Evolutionary conservation across 1,140 invertebrate species (phyloP).

Genomic region (Thaumatotibia leucotreta): DNA sequence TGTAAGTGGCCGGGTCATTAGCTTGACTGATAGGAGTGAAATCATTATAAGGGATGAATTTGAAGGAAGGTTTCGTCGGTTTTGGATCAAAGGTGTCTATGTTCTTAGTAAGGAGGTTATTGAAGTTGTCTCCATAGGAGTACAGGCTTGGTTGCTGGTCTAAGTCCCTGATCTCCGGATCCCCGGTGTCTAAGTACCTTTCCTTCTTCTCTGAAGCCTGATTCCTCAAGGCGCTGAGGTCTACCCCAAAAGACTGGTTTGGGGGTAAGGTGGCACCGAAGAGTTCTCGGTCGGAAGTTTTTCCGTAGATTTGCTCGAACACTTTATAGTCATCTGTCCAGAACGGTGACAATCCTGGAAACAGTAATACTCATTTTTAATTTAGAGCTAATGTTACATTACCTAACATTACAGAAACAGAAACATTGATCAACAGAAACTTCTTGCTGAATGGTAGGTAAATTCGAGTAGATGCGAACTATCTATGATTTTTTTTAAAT

Average conservation of each 20-base stretch:
- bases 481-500: too few species aligned
- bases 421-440: too few species aligned
- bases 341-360: slow-evolving; percentile 57
- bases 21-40: slow-evolving; percentile 48
- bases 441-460: too few species aligned
- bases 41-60: slow-evolving; percentile 49
- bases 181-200: slow-evolving; percentile 29
- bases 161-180: slow-evolving; percentile 21
- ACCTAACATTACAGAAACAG: too few species aligned
- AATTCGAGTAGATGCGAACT: too few species aligned
- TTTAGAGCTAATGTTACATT: too few species aligned
- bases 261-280: slow-evolving; percentile 51
- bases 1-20: slow-evolving; percentile 52
- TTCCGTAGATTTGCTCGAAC: slow-evolving; percentile 59
- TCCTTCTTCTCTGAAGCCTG: slow-evolving; percentile 51
- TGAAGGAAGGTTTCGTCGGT: slow-evolving; percentile 32
- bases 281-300: slow-evolving; percentile 61
- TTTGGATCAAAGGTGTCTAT: slow-evolving; percentile 26
- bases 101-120: slow-evolving; percentile 32
- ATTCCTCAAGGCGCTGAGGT: slow-evolving; percentile 19
- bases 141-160: slow-evolving; percentile 23
- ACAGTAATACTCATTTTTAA: too few species aligned
- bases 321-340: slow-evolving; percentile 62
- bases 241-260: slow-evolving; percentile 27
- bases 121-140: slow-evolving; percentile 35